These are phyloP conservation scores for Parapsyche elsis DNA, from an alignment of 1,140 invertebrate species.

Conservation along the genomic window DNA sequence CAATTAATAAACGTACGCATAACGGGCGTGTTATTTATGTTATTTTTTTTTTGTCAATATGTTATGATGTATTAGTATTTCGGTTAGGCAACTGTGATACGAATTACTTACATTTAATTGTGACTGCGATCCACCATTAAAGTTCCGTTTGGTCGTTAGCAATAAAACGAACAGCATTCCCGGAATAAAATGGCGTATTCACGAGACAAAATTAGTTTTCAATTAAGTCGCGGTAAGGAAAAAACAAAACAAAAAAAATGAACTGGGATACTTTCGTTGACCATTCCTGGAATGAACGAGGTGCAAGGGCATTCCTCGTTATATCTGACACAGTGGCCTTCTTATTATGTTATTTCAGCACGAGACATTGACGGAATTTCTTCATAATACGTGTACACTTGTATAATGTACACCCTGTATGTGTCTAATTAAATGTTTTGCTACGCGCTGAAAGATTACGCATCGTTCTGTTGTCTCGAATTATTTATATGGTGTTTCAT, in stretches of 20 bases:
- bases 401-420: too few species aligned
- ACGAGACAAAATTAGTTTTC: constrained; percentile 30
- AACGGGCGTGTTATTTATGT: not conserved
- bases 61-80: not conserved
- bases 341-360: not conserved
- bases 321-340: constrained; percentile 1
- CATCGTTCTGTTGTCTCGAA: too few species aligned
- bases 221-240: not conserved
- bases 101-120: constrained; percentile 16
- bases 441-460: too few species aligned
- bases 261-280: not conserved
- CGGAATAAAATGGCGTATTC: not conserved
- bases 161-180: constrained; percentile 24
- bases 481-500: too few species aligned
- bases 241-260: constrained; percentile 3
- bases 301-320: constrained; percentile 15
- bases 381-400: too few species aligned
- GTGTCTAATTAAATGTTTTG: too few species aligned
- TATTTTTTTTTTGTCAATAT: not conserved
- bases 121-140: not conserved
- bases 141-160: constrained; percentile 18
- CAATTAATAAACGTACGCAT: not conserved
- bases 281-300: not conserved
- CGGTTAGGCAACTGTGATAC: not conserved
- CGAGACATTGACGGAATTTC: not conserved